Evolutionary conservation across 2,113 vertebrate genomes (phyloP).

Genomic region (Corythaixoides concolor): DNA sequence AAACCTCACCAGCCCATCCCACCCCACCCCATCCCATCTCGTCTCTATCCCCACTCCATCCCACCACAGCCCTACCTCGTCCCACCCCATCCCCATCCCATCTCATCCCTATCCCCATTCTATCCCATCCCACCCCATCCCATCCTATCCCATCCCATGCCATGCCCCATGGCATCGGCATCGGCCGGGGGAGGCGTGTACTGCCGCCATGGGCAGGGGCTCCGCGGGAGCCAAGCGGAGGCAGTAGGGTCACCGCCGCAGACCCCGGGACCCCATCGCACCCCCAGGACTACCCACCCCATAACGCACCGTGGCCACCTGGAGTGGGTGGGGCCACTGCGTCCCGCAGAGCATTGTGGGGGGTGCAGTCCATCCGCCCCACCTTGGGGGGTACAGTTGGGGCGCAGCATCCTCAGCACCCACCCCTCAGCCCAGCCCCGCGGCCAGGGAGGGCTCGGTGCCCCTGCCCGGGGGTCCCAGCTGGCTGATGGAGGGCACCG

Average conservation of each 20-base stretch:
- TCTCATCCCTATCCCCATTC: neutral
- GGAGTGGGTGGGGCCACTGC: neutral
- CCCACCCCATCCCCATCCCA: too few relatives aligned
- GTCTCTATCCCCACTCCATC: too few relatives aligned
- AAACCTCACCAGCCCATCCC: too few relatives aligned
- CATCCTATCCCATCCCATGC: neutral
- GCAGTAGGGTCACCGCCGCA: neutral
- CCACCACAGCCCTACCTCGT: too few relatives aligned
- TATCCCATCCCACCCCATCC: neutral
- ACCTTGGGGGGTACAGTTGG: neutral
- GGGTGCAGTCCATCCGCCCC: neutral
- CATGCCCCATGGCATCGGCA: fast-evolving
- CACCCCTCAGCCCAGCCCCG: neutral
- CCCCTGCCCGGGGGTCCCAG: fast-evolving
- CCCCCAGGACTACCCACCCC: neutral
- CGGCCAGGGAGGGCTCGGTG: neutral
- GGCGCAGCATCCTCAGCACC: neutral
- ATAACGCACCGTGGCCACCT: neutral
- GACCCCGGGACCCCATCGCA: neutral
- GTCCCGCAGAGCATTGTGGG: neutral
- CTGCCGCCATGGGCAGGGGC: neutral
- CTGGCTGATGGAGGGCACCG: neutral
- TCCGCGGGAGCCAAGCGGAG: fast-evolving
- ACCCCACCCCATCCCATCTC: too few relatives aligned
- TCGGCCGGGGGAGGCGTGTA: neutral